Evolutionary conservation across 2,888 invertebrate genomes (phyloP).

Genomic region (Creontiades dilutus): DNA sequence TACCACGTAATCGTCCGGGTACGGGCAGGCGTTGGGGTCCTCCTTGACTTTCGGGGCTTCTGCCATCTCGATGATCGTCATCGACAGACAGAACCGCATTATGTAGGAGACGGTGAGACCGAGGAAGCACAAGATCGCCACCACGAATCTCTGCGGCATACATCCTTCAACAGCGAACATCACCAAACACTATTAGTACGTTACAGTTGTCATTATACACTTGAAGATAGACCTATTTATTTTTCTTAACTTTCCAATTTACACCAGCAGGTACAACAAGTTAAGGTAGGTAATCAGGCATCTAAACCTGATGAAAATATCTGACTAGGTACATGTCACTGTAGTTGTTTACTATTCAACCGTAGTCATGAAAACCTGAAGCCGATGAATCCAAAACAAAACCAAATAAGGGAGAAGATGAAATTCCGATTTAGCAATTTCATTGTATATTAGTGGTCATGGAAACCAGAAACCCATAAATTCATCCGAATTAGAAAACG

Average conservation of each 20-base stretch:
- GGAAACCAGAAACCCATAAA: neutral
- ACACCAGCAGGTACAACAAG: no score
- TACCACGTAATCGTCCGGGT: slow-evolving; percentile 25
- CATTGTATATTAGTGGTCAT: no score
- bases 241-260: no score
- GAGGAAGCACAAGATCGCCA: slow-evolving; percentile 78
- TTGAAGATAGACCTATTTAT: no score
- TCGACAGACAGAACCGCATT: slow-evolving; percentile 79
- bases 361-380: neutral
- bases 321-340: neutral
- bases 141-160: slow-evolving; percentile 75
- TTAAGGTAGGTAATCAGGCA: no score
- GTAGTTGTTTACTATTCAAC: no score
- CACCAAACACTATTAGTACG: no score
- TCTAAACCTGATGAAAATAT: neutral
- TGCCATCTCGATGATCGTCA: slow-evolving; percentile 80
- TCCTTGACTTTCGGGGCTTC: slow-evolving; percentile 75
- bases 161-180: slow-evolving; percentile 69
- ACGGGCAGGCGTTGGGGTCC: slow-evolving; percentile 80
- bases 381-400: no score
- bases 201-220: no score
- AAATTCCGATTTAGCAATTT: no score
- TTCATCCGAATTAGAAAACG: no score
- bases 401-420: no score
- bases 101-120: slow-evolving; percentile 79